Evolutionary conservation across 1,140 invertebrate species (phyloP), one percentile per base, ranked within the genome.

Genomic region (Eciton burchellii): DNA sequence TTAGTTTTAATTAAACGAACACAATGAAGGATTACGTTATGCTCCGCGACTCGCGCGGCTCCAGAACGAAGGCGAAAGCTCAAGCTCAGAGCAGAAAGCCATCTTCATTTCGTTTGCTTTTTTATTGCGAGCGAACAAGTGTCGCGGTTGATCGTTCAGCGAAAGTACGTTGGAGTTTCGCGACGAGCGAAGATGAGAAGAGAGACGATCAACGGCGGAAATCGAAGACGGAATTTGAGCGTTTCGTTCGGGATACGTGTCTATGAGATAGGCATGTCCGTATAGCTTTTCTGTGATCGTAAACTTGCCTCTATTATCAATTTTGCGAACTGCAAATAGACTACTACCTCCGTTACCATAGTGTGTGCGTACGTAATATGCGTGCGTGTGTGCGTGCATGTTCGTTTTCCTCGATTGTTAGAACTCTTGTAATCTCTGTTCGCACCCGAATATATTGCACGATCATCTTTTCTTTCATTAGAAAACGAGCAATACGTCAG

Each of bases 221-320:
- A 76, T 4, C 4, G 9, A 12, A 45, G 16, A 62, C 14, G 9
- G n/a, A 29, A 45, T 56, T 70, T 35, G 6, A 52, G 19, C 12
- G 24, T 57, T 79, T 70, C 6, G n/a, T 66, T 60, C 12, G 11
- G 29, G 49, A 68, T 54, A 26, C 49, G 54, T 21, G 62, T 65
- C 59, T 63, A 41, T 43, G 52, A 84, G 59, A 24, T 60, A 66
- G 60, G n/a, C 59, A 65, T 72, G 45, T 59, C 57, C 47, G 68
- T 81, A 86, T 82, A 91, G 84, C 88, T 89, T 91, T 88, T 89
- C 90, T 91, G 89, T 91, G 90, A 91, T 91, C 86, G 88, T 83
- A 86, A 85, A 88, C 68, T 79, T 88, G 72, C 86, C 82, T 89
- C 84, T 83, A 35, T 86, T 62, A 76, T 87, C 70, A 84, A 86